phyloP scores from a whole-genome alignment of 2,113 vertebrate genomes.

The Cromileptes altivelis region DNA sequence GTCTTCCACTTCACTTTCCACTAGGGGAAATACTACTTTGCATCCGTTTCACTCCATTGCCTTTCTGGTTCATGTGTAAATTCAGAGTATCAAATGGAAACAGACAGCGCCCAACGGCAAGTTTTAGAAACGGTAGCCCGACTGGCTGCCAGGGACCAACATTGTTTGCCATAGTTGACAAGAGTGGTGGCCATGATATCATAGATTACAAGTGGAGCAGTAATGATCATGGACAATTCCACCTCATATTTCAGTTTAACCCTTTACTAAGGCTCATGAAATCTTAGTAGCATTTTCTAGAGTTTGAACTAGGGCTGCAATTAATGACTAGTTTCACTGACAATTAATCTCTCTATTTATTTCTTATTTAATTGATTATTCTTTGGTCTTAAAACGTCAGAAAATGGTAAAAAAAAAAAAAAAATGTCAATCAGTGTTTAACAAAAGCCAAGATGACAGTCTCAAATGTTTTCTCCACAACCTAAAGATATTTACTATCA shows the following conservation, averaged over 20 bases:
- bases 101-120: slow-evolving; percentile 5
- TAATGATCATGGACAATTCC: slow-evolving; percentile 10
- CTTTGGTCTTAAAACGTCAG: no score
- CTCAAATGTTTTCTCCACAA: no score
- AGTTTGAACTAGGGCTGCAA: not conserved
- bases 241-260: not conserved
- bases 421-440: no score
- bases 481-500: no score
- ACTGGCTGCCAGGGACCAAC: slow-evolving; percentile 30
- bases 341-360: no score
- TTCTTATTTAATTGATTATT: no score
- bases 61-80: slow-evolving; percentile 32
- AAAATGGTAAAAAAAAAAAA: no score
- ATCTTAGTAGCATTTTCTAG: not conserved
- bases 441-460: no score
- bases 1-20: slow-evolving; percentile 4
- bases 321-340: no score
- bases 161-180: slow-evolving; percentile 33
- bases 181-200: slow-evolving; percentile 28
- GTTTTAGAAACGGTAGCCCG: slow-evolving; percentile 37
- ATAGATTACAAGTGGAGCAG: slow-evolving; percentile 25
- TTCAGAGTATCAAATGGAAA: slow-evolving; percentile 29
- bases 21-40: not conserved
- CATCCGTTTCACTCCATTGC: slow-evolving; percentile 14
- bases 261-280: not conserved